Percentiles rank a stretch among this genome's conserved stretches.
phyloP scores from a whole-genome alignment of 2,113 vertebrate species.

The Sinosuthora webbiana region DNA sequence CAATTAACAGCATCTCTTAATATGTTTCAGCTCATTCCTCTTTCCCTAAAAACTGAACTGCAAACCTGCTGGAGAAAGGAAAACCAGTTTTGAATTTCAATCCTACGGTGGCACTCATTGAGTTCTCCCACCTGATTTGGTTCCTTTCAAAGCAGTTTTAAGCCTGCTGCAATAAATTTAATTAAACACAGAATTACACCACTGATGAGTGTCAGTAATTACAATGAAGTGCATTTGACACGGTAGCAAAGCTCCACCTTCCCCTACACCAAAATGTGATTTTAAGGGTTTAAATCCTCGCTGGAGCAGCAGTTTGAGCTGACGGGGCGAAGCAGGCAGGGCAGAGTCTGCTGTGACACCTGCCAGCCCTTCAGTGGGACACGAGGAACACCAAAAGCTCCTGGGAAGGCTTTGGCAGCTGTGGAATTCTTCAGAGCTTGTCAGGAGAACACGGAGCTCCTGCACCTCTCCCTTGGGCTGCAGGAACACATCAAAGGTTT shows the following conservation, averaged over 20 bases:
- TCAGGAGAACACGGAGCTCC: not conserved
- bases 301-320: not conserved
- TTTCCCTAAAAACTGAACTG: not conserved
- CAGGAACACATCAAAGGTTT: not conserved
- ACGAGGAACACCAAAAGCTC: not conserved
- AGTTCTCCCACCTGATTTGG: not conserved
- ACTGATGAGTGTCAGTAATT: not conserved
- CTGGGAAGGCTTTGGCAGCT: not conserved
- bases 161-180: not conserved
- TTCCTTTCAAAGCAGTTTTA: not conserved
- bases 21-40: not conserved
- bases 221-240: not conserved
- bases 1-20: not conserved
- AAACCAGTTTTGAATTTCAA: not conserved
- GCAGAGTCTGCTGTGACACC: not conserved
- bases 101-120: rapidly evolving
- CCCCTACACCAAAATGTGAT: not conserved
- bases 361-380: not conserved
- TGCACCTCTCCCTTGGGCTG: not conserved
- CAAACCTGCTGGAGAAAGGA: not conserved
- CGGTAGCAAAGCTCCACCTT: not conserved
- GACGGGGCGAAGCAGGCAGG: not conserved
- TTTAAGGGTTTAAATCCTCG: not conserved
- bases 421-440: not conserved
- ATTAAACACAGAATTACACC: not conserved